phyloP scores from a whole-genome alignment of 2,888 invertebrate genomes.

The Meiosimyza decipiens region DNA sequence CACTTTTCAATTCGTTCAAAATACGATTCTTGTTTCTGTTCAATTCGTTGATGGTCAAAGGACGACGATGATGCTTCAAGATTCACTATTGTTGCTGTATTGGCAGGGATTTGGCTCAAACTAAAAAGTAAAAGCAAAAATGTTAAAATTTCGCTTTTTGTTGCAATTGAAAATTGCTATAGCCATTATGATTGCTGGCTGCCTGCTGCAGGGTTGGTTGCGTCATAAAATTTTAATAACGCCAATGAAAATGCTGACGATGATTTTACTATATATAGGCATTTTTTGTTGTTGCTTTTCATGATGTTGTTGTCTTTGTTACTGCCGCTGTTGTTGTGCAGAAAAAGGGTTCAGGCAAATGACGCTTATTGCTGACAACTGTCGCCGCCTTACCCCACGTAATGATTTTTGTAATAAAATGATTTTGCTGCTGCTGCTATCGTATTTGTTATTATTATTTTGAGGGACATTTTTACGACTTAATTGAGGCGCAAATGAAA shows the following conservation, averaged over 20 bases:
- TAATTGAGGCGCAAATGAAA: background rate
- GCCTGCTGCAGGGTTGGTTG: background rate
- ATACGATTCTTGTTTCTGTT: background rate
- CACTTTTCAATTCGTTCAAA: conserved; percentile 17
- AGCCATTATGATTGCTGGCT: background rate
- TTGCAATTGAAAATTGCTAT: background rate
- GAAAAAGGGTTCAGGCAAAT: conserved; percentile 12
- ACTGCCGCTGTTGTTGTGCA: background rate
- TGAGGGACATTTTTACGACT: conserved; percentile 14
- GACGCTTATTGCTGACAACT: conserved; percentile 23
- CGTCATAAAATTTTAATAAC: conserved; percentile 16
- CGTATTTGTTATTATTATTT: background rate
- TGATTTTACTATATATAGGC: background rate
- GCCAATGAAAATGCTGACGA: conserved; percentile 3
- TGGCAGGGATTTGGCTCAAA: no score
- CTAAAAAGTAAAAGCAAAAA: no score
- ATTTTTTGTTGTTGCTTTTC: background rate
- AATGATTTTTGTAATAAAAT: conserved; percentile 8
- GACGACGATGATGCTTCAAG: background rate
- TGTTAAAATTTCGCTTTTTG: no score
- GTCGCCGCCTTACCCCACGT: background rate
- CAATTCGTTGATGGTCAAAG: background rate
- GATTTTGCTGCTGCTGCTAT: background rate
- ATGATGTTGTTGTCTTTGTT: conserved; percentile 3
- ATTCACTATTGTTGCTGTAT: no score